Evolutionary conservation across 2,797 vertebrate species (phyloP), one percentile per base, ranked within the genome.

Genomic region (Holocentrus rufus): DNA sequence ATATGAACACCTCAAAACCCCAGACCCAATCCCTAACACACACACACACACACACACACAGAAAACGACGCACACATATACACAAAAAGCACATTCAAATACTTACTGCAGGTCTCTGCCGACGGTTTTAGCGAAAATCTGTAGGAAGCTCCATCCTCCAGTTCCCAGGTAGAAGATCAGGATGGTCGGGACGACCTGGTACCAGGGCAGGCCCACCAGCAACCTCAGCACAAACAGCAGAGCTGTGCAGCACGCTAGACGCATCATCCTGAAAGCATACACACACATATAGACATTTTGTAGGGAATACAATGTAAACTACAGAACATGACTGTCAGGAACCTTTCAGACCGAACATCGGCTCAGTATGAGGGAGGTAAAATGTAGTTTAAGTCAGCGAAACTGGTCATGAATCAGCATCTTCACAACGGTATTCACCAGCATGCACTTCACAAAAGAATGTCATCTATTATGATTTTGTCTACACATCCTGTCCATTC

Each of bases 101-200:
- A 91, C 97, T 94, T 94, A 99, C 98, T 94, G 95, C 80, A 96
- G 18, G 6, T 99, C 98, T 25, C 98, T 94, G 72, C 90, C 90
- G 75, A 97, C 0, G 0, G 98, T 99, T 92, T 94, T 98, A 87
- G 93, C 66, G 63, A 98, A 93, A 72, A 99, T 67, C 23, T 93
- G 88, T 49, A 96, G 60, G 67, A 96, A 99, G 7, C 81, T 93
- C 97, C 97, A 98, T 90, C 97, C 97, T 0, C 97, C 96, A 0
- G 95, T 95, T 34, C 94, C 97, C 87, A 99, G 90, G 91, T 97
- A 99, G 84, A 98, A 95, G 65, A 97, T 92, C 18, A 95, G 79
- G 75, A 95, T 77, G 55, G 94, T 94, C 0, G 95, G 95, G 30
- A 95, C 72, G 57, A 96, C 94, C 82, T 97, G 97, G 70, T 85